Percentiles rank a stretch among this genome's conserved stretches.
Conservation (phyloP, 2,797 vertebrate genomes). For the Lutjanus argentimaculatus region DNA sequence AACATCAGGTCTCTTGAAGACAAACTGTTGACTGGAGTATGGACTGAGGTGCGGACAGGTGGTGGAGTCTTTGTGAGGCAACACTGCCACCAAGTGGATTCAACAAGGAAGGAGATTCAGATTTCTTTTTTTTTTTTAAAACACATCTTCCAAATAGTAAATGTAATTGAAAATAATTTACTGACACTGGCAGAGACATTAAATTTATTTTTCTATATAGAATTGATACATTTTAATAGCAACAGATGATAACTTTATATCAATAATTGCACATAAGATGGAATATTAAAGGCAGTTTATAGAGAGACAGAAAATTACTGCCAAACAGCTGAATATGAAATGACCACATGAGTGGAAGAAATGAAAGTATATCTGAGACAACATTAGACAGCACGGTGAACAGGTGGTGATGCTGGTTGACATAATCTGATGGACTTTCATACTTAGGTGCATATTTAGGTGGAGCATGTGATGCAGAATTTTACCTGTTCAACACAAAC, state of each 20-base stretch:
- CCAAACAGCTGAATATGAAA: neutral
- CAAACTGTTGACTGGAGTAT: neutral
- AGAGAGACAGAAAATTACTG: neutral
- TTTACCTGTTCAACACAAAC: neutral
- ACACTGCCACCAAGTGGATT: slow-evolving; percentile 79
- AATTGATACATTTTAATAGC: neutral
- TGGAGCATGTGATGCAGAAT: neutral
- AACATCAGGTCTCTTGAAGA: neutral
- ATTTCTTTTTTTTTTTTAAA: neutral
- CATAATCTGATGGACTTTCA: neutral
- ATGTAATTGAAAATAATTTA: neutral
- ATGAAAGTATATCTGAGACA: neutral
- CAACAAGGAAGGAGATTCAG: neutral
- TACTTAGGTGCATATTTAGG: neutral
- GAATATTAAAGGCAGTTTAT: neutral
- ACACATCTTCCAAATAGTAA: neutral
- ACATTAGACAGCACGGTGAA: neutral
- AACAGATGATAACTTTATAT: neutral
- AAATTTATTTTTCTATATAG: neutral
- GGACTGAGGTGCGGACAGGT: neutral
- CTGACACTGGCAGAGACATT: neutral
- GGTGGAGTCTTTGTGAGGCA: slow-evolving; percentile 44
- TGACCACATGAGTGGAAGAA: neutral
- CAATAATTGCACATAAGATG: neutral
- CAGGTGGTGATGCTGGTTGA: neutral